Evolutionary conservation across 2,888 invertebrate genomes (phyloP).

Genomic region (Pinctada fucata): DNA sequence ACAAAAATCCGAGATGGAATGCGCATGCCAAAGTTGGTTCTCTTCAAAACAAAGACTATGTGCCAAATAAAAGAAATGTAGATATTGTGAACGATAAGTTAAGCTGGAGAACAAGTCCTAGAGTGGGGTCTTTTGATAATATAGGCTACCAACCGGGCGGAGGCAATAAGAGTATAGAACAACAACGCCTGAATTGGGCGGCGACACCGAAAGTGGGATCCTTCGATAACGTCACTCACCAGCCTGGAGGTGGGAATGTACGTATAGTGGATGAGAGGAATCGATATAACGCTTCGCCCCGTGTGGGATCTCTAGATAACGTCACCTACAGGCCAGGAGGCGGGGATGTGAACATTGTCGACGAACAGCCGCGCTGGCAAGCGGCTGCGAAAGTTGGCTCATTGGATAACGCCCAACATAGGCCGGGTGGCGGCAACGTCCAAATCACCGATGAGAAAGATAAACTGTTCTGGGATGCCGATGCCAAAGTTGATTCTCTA

Average conservation of each 20-base stretch:
- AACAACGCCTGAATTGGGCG: conserved; percentile 49
- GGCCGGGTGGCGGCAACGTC: conserved; percentile 56
- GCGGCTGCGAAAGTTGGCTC: conserved; percentile 57
- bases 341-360: conserved; percentile 48
- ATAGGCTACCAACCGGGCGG: conserved; percentile 26
- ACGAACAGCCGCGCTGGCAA: conserved; percentile 43
- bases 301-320: conserved; percentile 94
- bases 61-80: conserved; percentile 51
- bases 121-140: conserved; percentile 57
- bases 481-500: conserved; percentile 94
- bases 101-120: conserved; percentile 58
- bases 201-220: conserved; percentile 62
- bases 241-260: conserved; percentile 59
- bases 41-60: conserved; percentile 53
- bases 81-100: conserved; percentile 52
- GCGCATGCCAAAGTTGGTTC: conserved; percentile 59
- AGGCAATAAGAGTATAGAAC: conserved; percentile 37
- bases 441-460: conserved; percentile 44
- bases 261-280: conserved; percentile 55
- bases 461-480: conserved; percentile 79
- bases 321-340: conserved; percentile 85
- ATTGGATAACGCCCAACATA: conserved; percentile 58
- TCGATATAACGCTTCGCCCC: conserved; percentile 85
- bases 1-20: conserved; percentile 52
- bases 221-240: conserved; percentile 59